phyloP scores from a whole-genome alignment of 2,888 invertebrate genomes.

The Nomada lathburiana region DNA sequence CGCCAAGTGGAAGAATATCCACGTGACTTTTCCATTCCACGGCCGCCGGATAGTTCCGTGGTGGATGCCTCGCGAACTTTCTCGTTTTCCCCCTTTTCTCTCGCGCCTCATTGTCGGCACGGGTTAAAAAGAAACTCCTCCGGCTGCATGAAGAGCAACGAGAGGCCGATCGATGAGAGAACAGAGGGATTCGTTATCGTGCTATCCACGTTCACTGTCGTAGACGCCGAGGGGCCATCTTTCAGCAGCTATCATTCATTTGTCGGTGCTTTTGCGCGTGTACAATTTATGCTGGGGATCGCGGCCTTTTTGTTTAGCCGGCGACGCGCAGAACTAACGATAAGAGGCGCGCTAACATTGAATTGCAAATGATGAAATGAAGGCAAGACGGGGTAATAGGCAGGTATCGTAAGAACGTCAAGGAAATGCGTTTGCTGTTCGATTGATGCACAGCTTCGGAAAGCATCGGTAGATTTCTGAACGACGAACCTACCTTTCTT shows the following conservation, averaged over 20 bases:
- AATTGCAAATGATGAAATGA: no score
- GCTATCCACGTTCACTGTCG: slow-evolving; percentile 29
- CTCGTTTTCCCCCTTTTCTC: slow-evolving; percentile 38
- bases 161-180: slow-evolving; percentile 53
- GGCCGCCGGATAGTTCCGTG: background rate
- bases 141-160: slow-evolving; percentile 42
- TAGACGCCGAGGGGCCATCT: background rate
- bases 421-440: no score
- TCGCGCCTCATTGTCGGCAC: slow-evolving; percentile 59
- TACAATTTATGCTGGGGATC: no score
- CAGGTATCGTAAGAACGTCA: no score
- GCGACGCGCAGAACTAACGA: no score
- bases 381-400: no score
- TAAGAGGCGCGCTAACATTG: no score
- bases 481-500: no score
- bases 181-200: slow-evolving; percentile 63
- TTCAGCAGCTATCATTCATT: background rate
- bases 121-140: slow-evolving; percentile 59
- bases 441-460: no score
- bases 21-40: slow-evolving; percentile 42
- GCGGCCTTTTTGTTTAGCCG: no score
- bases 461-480: no score
- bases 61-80: slow-evolving; percentile 39
- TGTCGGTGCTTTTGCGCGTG: no score
- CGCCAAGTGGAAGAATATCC: slow-evolving; percentile 23